phyloP scores from a whole-genome alignment of 2,888 invertebrate genomes.

The Diadegma fenestrale region DNA sequence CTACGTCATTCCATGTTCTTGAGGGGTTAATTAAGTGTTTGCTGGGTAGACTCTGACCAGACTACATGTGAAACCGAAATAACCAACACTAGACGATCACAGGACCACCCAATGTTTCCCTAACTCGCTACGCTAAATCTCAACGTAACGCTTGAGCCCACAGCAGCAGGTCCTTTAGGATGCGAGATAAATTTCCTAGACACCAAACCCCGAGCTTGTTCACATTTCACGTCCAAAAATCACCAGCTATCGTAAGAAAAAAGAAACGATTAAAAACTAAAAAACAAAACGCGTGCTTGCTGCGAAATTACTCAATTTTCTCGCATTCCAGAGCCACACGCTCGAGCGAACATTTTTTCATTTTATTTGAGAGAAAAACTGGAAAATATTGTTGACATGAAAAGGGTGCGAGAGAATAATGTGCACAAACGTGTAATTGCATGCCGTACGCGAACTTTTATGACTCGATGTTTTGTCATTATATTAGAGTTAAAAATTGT shows the following conservation, averaged over 20 bases:
- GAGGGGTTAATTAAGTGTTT: constrained; percentile 81
- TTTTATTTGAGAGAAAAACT: not conserved
- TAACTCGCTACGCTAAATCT: constrained; percentile 60
- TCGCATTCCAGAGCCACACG: too few relatives aligned
- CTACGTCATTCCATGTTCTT: constrained; percentile 73
- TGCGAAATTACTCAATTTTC: too few relatives aligned
- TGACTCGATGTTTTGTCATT: not conserved
- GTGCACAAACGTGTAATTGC: not conserved
- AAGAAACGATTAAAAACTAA: not conserved
- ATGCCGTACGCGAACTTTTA: not conserved
- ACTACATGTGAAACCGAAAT: constrained; percentile 63
- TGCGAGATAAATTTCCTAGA: not conserved
- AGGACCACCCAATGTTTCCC: constrained; percentile 59
- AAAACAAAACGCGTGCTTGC: too few relatives aligned
- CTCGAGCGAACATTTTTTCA: not conserved
- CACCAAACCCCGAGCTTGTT: not conserved
- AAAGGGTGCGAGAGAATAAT: not conserved
- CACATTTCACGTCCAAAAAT: not conserved
- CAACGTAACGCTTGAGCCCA: constrained; percentile 44
- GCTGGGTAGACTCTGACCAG: constrained; percentile 74
- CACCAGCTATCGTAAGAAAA: not conserved
- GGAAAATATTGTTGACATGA: too few relatives aligned
- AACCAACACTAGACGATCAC: constrained; percentile 29
- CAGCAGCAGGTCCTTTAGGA: not conserved
- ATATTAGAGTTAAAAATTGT: not conserved